Evolutionary conservation across 2,888 invertebrate genomes (phyloP).

Genomic region (Hirudinaria manillensis): DNA sequence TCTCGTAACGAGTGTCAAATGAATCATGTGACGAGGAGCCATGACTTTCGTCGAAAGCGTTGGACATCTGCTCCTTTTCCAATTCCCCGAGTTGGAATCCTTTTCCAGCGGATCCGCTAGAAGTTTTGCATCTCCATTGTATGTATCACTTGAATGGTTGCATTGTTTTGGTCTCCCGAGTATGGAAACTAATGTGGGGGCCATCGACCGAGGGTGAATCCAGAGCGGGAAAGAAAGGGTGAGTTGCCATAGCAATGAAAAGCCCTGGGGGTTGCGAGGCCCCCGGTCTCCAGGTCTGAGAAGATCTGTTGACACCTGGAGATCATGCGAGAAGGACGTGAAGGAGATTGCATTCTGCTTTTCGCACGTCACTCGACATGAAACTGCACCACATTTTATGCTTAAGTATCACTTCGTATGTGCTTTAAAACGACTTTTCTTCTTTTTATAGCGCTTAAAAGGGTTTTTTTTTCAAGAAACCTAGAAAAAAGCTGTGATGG

Average conservation of each 20-base stretch:
- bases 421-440: no score
- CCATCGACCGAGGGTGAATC: no score
- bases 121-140: background rate
- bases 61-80: background rate
- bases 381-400: conserved; percentile 3
- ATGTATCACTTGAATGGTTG: background rate
- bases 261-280: no score
- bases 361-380: conserved; percentile 1
- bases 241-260: no score
- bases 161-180: background rate
- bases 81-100: background rate
- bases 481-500: no score
- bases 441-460: no score
- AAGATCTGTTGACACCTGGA: background rate
- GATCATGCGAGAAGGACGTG: background rate
- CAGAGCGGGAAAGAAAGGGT: no score
- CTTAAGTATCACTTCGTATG: no score
- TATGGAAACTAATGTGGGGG: no score
- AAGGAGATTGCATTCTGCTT: conserved; percentile 14
- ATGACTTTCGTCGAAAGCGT: conserved; percentile 2
- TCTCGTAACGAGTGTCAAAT: background rate
- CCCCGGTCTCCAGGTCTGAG: no score
- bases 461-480: no score
- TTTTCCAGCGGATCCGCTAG: background rate
- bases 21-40: background rate